Conservation (phyloP, 2,113 vertebrate genomes). For the Microtus pennsylvanicus region DNA sequence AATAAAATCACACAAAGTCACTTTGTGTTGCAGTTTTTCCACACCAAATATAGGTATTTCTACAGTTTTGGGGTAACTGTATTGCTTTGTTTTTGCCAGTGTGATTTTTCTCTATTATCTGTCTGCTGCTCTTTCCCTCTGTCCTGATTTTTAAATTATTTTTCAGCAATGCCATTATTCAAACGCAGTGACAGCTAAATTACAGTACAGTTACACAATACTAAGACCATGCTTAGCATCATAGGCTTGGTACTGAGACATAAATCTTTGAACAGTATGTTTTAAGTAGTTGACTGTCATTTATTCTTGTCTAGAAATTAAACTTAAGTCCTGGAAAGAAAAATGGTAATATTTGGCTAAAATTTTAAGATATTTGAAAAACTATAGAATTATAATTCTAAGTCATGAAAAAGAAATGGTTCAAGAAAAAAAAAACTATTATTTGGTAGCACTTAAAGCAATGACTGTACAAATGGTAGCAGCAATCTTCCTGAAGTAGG, state of each 20-base stretch:
- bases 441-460: slow-evolving; percentile 29
- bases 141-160: slow-evolving; percentile 36
- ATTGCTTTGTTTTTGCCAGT: slow-evolving; percentile 34
- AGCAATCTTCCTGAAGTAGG: background rate
- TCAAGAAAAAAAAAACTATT: background rate
- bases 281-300: slow-evolving; percentile 8
- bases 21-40: slow-evolving; percentile 26
- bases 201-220: background rate
- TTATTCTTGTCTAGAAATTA: slow-evolving; percentile 26
- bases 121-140: background rate
- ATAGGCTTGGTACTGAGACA: background rate
- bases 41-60: background rate
- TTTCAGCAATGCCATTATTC: slow-evolving; percentile 9
- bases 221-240: background rate
- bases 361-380: slow-evolving; percentile 35
- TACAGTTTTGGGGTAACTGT: background rate
- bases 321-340: background rate
- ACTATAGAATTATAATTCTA: background rate
- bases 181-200: slow-evolving; percentile 24
- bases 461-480: background rate
- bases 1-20: slow-evolving; percentile 42
- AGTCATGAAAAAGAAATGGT: background rate
- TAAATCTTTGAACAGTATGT: slow-evolving; percentile 22
- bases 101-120: slow-evolving; percentile 55
- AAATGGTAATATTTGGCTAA: background rate